Evolutionary conservation across 2,797 vertebrate genomes (phyloP).

Genomic region (Danio kyathit): DNA sequence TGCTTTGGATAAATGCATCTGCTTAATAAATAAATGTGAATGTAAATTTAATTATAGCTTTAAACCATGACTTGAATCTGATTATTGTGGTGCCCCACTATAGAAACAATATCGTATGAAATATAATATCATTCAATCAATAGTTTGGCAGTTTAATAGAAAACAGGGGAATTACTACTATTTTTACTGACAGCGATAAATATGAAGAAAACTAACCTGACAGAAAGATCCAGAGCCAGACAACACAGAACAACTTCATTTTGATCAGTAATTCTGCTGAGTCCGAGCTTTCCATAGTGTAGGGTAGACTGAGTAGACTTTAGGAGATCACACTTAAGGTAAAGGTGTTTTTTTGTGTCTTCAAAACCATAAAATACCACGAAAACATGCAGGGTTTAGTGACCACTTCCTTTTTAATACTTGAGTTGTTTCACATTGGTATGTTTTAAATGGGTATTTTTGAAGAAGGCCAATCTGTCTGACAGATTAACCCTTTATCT

Average conservation of each 20-base stretch:
- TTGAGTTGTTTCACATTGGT: not conserved
- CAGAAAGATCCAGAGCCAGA: conserved; percentile 18
- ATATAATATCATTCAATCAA: too few relatives aligned
- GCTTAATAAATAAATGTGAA: too few relatives aligned
- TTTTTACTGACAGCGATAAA: not conserved
- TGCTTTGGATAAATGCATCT: too few relatives aligned
- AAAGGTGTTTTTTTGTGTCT: not conserved
- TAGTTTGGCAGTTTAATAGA: not conserved
- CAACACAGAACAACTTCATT: not conserved
- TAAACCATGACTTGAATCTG: not conserved
- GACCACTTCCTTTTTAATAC: not conserved
- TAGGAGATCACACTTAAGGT: not conserved
- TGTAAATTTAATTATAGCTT: too few relatives aligned
- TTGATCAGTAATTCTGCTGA: not conserved
- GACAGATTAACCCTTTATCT: too few relatives aligned
- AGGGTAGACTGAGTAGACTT: not conserved
- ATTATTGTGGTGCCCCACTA: not conserved
- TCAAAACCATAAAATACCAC: not conserved
- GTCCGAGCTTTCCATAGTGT: not conserved
- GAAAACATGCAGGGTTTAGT: not conserved
- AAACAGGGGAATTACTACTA: too few relatives aligned
- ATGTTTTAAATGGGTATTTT: not conserved
- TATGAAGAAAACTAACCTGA: conserved; percentile 1
- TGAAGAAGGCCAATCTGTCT: not conserved
- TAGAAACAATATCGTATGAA: not conserved